Evolutionary conservation across 2,888 invertebrate genomes (phyloP).

Genomic region (Phanerotoma sp.): DNA sequence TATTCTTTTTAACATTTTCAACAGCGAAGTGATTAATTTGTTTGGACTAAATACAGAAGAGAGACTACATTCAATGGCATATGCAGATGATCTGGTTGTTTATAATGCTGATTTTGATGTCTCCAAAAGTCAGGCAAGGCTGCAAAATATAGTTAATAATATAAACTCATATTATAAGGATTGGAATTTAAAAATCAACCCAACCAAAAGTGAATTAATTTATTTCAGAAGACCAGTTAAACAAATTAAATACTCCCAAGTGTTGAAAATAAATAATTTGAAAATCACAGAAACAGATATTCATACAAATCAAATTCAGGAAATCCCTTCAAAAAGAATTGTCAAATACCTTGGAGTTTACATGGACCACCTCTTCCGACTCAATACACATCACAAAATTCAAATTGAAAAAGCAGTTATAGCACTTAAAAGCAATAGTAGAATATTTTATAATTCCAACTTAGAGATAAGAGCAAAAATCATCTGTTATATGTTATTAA

Average conservation of each 20-base stretch:
- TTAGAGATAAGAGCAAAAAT: not conserved
- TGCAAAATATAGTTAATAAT: slow-evolving; percentile 13
- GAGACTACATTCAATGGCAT: slow-evolving; percentile 6
- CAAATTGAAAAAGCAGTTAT: slow-evolving; percentile 20
- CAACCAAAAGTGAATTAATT: slow-evolving; percentile 25
- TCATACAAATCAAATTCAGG: not conserved
- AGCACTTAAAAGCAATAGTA: not conserved
- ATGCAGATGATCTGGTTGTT: slow-evolving; percentile 27
- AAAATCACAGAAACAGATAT: not conserved
- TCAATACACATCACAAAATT: not conserved
- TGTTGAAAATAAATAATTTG: not conserved
- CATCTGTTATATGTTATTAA: not conserved
- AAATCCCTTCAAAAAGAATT: slow-evolving; percentile 10
- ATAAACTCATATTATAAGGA: slow-evolving; percentile 18
- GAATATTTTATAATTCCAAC: not conserved
- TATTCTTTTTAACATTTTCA: slow-evolving; percentile 19
- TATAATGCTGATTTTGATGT: slow-evolving; percentile 4
- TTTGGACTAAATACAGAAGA: slow-evolving; percentile 11
- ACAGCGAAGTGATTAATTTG: slow-evolving; percentile 8
- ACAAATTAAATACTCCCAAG: not conserved
- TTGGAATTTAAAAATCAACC: slow-evolving; percentile 27
- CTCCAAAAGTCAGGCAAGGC: not conserved
- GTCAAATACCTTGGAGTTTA: slow-evolving; percentile 23
- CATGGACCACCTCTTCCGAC: slow-evolving; percentile 15
- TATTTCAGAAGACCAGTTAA: slow-evolving; percentile 15